phyloP scores from a whole-genome alignment of 2,888 invertebrate species.

The Dermolepida albohirtum region DNA sequence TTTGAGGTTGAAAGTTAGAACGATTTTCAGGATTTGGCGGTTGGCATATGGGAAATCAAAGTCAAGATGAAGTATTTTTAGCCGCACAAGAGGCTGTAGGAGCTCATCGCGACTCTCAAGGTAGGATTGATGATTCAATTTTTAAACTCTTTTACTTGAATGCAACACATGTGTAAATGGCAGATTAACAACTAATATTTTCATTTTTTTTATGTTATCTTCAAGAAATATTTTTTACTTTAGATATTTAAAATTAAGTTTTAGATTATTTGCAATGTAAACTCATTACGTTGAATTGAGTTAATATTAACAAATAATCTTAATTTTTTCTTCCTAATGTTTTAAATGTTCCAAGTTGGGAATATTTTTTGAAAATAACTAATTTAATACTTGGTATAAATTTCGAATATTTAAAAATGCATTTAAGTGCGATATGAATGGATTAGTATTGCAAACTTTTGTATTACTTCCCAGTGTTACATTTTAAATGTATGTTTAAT shows the following conservation, averaged over 20 bases:
- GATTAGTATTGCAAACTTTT: slow-evolving; percentile 39
- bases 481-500: slow-evolving; percentile 45
- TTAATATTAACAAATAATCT: too few relatives aligned
- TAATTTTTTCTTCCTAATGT: too few relatives aligned
- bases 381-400: background rate
- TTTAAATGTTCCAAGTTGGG: too few relatives aligned
- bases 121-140: slow-evolving; percentile 76
- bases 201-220: background rate
- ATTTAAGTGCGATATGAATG: background rate
- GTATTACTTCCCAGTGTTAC: slow-evolving; percentile 19
- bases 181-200: background rate
- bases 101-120: slow-evolving; percentile 91
- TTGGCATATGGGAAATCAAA: slow-evolving; percentile 86
- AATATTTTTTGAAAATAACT: too few relatives aligned
- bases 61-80: slow-evolving; percentile 88
- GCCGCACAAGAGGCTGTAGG: slow-evolving; percentile 82
- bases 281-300: too few relatives aligned
- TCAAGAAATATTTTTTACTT: background rate
- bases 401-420: background rate
- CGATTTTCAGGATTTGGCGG: slow-evolving; percentile 78
- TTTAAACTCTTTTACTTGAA: slow-evolving; percentile 47
- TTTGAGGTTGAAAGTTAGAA: slow-evolving; percentile 39
- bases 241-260: background rate
- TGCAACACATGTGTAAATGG: slow-evolving; percentile 48
- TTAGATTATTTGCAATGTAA: too few relatives aligned